Evolutionary conservation across 2,113 vertebrate genomes (phyloP).

Genomic region (Parus major): DNA sequence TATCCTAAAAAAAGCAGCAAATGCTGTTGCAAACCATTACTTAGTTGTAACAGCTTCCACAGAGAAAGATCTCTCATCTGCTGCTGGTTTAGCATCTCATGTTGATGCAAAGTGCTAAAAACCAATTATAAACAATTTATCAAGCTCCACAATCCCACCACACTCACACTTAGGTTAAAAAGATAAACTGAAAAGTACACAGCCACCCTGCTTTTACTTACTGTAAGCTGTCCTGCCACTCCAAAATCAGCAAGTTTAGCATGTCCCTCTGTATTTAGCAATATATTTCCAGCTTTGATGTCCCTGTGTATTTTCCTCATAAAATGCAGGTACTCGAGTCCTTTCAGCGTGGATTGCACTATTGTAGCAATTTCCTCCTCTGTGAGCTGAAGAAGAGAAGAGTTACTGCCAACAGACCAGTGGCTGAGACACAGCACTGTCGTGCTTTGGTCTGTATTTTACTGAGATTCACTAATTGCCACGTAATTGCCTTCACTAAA

Average conservation of each 20-base stretch:
- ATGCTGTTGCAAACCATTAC: background rate
- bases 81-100: background rate
- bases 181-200: background rate
- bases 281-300: constrained; percentile 96
- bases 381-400: constrained; percentile 77
- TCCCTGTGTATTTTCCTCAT: constrained; percentile 98
- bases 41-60: background rate
- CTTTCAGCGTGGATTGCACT: constrained; percentile 89
- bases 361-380: constrained; percentile 93
- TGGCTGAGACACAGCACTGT: background rate
- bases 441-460: background rate
- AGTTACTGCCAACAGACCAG: background rate
- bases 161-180: background rate
- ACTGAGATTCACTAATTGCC: background rate
- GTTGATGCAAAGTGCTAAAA: background rate
- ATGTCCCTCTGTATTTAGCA: constrained; percentile 90
- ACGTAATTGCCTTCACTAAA: background rate
- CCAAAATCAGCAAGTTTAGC: constrained; percentile 97
- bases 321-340: constrained; percentile 95
- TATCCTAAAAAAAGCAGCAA: background rate
- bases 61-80: background rate
- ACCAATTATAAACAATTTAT: background rate
- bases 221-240: constrained; percentile 93
- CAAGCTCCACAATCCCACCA: background rate
- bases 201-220: constrained; percentile 66